These are phyloP conservation scores for Xenopus tropicalis DNA, from an alignment of 2,113 vertebrate species.

Conservation along the genomic window DNA sequence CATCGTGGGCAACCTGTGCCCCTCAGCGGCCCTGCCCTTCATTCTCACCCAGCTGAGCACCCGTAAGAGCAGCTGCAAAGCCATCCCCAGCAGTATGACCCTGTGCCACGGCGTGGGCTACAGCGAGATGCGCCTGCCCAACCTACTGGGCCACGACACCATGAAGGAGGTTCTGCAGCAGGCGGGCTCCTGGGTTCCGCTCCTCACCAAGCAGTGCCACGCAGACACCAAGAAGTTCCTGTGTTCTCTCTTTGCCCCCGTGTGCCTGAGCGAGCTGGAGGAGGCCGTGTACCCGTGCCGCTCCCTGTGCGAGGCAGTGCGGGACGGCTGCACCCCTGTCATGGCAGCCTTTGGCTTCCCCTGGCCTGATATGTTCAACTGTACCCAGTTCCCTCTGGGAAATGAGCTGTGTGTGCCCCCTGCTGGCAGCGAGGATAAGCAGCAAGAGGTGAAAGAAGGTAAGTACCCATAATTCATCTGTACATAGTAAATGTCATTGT, in stretches of 20 bases:
- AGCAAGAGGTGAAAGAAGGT: slow-evolving; percentile 19
- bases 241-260: slow-evolving; percentile 75
- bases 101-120: slow-evolving; percentile 74
- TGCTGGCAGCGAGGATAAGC: slow-evolving; percentile 42
- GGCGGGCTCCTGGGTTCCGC: slow-evolving; percentile 71
- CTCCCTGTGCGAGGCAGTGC: slow-evolving; percentile 66
- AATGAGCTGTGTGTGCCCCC: slow-evolving; percentile 69
- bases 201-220: slow-evolving; percentile 72
- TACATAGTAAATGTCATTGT: too few species aligned
- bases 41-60: slow-evolving; percentile 70
- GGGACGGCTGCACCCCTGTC: slow-evolving; percentile 70
- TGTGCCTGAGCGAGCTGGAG: slow-evolving; percentile 53
- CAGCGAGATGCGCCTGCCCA: slow-evolving; percentile 71
- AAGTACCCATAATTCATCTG: background rate
- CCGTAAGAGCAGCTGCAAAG: slow-evolving; percentile 71
- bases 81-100: slow-evolving; percentile 66
- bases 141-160: slow-evolving; percentile 72
- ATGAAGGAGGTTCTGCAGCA: slow-evolving; percentile 71
- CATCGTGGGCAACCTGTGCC: background rate
- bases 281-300: slow-evolving; percentile 62
- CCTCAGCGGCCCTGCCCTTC: slow-evolving; percentile 50
- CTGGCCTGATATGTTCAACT: slow-evolving; percentile 77
- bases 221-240: slow-evolving; percentile 73
- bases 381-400: slow-evolving; percentile 65
- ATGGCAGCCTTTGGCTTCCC: slow-evolving; percentile 78